phyloP scores from a whole-genome alignment of 2,888 invertebrate species.

The Anaspis maculata region DNA sequence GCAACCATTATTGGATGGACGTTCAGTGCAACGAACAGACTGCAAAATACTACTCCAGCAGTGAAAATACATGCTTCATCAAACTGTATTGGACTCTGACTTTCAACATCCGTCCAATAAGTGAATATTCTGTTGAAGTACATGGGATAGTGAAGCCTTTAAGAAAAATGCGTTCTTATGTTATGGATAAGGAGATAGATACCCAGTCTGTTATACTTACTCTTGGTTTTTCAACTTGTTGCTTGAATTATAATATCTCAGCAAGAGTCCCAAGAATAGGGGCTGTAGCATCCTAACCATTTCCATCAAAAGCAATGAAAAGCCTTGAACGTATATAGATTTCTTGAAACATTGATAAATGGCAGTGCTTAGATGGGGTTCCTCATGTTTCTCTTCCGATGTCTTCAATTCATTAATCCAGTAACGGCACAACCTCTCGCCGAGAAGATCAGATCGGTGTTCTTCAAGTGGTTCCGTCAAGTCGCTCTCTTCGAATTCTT shows the following conservation, averaged over 20 bases:
- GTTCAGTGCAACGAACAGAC: constrained; percentile 53
- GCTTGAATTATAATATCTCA: constrained; percentile 47
- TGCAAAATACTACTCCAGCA: constrained; percentile 47
- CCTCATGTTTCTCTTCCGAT: constrained; percentile 38
- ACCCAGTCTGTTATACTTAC: too few species aligned
- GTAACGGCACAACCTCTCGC: constrained; percentile 51
- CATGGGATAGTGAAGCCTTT: constrained; percentile 9
- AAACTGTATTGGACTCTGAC: constrained; percentile 29
- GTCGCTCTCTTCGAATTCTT: constrained; percentile 43
- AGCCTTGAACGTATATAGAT: constrained; percentile 49
- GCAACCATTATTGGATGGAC: constrained; percentile 67
- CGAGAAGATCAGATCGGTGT: constrained; percentile 53
- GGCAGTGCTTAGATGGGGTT: constrained; percentile 52
- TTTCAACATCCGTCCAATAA: constrained; percentile 36
- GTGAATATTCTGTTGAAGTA: constrained; percentile 31
- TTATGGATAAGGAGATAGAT: too few species aligned
- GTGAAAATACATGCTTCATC: constrained; percentile 52
- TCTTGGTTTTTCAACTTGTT: too few species aligned
- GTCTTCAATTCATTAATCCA: constrained; percentile 51
- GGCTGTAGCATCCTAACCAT: constrained; percentile 48
- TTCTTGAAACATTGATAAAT: constrained; percentile 50
- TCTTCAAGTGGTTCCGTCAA: constrained; percentile 56
- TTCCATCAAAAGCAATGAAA: constrained; percentile 47
- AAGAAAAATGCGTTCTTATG: too few species aligned
- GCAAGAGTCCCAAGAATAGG: constrained; percentile 45